Evolutionary conservation across 2,888 invertebrate genomes (phyloP).

Genomic region (Melinaea menophilus): DNA sequence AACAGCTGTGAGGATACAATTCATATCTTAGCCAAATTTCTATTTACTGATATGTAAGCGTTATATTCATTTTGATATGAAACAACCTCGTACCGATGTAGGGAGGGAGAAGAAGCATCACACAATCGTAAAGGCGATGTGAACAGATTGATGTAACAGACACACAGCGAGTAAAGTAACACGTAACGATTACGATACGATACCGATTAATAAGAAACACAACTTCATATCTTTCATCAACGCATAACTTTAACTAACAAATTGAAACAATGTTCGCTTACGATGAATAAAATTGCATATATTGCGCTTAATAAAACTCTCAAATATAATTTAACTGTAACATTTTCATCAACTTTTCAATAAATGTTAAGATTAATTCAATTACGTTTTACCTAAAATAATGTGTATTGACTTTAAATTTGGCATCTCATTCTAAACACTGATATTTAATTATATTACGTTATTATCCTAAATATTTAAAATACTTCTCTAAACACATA

Average conservation of each 20-base stretch:
- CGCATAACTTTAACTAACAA: conserved; percentile 78
- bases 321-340: conserved; percentile 78
- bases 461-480: conserved; percentile 76
- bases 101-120: conserved; percentile 61
- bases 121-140: conserved; percentile 62
- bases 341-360: conserved; percentile 75
- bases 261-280: conserved; percentile 76
- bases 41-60: conserved; percentile 71
- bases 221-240: conserved; percentile 63
- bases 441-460: conserved; percentile 71
- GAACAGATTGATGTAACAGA: conserved; percentile 51
- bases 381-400: conserved; percentile 79
- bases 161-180: conserved; percentile 24
- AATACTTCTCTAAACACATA: conserved; percentile 78
- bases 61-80: conserved; percentile 52
- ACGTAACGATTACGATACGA: conserved; percentile 27
- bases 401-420: conserved; percentile 83
- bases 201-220: conserved; percentile 48
- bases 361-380: conserved; percentile 75
- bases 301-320: conserved; percentile 77
- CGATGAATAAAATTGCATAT: conserved; percentile 76
- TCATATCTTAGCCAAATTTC: conserved; percentile 57
- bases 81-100: conserved; percentile 46
- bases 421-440: conserved; percentile 80
- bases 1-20: conserved; percentile 40